A percentile compares a stretch with the other conserved stretches of the same genome.
These are phyloP conservation scores for Metopia argyrocephala DNA, from an alignment of 2,888 invertebrate species.

Conservation along the genomic window DNA sequence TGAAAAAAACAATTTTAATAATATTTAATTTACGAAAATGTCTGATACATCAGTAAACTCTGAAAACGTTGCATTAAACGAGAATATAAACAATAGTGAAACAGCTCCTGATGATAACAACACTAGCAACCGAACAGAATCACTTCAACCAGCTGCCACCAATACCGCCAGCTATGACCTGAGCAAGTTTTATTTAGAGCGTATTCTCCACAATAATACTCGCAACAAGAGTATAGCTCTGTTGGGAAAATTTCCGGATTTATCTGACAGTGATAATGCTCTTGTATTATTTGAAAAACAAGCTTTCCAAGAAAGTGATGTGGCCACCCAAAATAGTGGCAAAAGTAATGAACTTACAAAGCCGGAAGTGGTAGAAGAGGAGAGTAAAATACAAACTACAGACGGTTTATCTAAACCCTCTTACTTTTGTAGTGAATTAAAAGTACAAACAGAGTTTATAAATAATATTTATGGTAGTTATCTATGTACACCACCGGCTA, in stretches of 20 bases:
- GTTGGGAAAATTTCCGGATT: conserved; percentile 82
- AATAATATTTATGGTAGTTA: conserved; percentile 93
- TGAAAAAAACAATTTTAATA: neutral
- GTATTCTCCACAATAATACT: conserved; percentile 86
- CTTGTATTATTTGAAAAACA: conserved; percentile 90
- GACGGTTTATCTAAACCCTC: conserved; percentile 57
- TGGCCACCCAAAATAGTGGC: conserved; percentile 48
- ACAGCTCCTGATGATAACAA: neutral
- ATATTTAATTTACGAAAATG: conserved; percentile 24
- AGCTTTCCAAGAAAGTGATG: conserved; percentile 82
- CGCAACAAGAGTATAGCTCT: conserved; percentile 84
- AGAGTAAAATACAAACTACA: too few species aligned
- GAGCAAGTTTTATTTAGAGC: conserved; percentile 83
- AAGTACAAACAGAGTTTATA: conserved; percentile 83
- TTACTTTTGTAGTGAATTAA: conserved; percentile 82
- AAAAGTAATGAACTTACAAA: conserved; percentile 23
- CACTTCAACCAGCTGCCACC: neutral
- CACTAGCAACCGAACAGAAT: neutral
- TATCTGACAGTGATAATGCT: conserved; percentile 81
- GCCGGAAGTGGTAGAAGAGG: neutral
- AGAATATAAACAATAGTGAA: neutral
- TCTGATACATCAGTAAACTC: conserved; percentile 14
- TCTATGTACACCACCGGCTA: conserved; percentile 83
- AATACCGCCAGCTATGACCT: conserved; percentile 78
- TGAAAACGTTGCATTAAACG: neutral